These are phyloP conservation scores for Cephalopterus ornatus DNA, from an alignment of 2,113 vertebrate genomes.

Conservation along the genomic window DNA sequence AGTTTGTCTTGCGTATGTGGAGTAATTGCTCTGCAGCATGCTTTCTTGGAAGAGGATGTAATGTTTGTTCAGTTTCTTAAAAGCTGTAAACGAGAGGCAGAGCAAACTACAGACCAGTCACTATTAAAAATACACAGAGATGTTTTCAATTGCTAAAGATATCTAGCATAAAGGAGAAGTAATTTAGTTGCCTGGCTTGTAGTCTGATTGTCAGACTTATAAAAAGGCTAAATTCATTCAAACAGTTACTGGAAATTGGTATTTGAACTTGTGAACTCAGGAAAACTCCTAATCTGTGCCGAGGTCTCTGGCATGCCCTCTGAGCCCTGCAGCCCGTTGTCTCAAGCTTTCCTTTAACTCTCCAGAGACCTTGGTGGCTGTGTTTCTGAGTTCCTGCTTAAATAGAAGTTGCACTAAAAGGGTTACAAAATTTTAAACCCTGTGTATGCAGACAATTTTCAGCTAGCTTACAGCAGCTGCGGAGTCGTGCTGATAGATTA, in stretches of 20 bases:
- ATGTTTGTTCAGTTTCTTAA: constrained; percentile 5
- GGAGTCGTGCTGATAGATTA: constrained; percentile 90
- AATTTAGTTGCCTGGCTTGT: constrained; percentile 9
- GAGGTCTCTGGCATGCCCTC: neutral
- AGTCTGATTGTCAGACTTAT: neutral
- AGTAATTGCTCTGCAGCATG: neutral
- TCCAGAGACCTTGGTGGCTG: neutral
- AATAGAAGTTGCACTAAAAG: constrained; percentile 62
- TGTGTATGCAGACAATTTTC: constrained; percentile 81
- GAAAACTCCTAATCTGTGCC: constrained; percentile 36
- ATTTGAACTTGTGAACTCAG: constrained; percentile 65
- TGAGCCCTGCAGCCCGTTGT: neutral
- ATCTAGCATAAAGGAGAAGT: neutral
- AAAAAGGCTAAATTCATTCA: neutral
- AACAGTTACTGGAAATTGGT: constrained; percentile 48
- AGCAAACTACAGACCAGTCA: neutral
- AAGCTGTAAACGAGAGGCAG: neutral
- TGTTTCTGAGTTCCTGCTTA: neutral
- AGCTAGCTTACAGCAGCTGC: constrained; percentile 91
- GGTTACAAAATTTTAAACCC: constrained; percentile 75
- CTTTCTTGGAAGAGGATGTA: neutral
- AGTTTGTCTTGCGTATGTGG: neutral
- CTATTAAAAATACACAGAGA: neutral
- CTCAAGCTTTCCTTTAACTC: constrained; percentile 11
- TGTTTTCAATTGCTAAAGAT: constrained; percentile 7